phyloP scores from a whole-genome alignment of 2,797 vertebrate genomes.

The Enoplosus armatus region DNA sequence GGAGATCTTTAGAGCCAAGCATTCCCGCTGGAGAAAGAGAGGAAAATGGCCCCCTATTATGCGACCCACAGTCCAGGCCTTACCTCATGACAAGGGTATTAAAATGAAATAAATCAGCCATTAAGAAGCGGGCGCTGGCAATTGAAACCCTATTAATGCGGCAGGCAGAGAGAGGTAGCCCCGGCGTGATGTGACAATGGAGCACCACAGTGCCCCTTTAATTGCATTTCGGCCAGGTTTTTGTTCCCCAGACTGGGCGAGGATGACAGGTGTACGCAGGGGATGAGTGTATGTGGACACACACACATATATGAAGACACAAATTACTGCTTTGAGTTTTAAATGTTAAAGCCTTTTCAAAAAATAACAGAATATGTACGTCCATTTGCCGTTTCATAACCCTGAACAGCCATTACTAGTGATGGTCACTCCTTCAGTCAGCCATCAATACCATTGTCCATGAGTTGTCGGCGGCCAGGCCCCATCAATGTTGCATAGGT shows the following conservation, averaged over 20 bases:
- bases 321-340: conserved; percentile 18
- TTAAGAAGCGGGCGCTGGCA: conserved; percentile 84
- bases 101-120: conserved; percentile 91
- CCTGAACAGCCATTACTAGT: conserved; percentile 30
- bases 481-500: conserved; percentile 83
- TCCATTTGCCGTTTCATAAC: conserved; percentile 16
- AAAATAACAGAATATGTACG: not conserved
- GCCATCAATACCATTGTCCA: conserved; percentile 71
- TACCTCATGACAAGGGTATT: conserved; percentile 88
- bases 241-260: conserved; percentile 68
- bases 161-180: conserved; percentile 75
- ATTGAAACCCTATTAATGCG: conserved; percentile 88
- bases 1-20: conserved; percentile 79
- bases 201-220: conserved; percentile 77
- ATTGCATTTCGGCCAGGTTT: conserved; percentile 81
- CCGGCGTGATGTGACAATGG: conserved; percentile 80
- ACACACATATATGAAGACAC: not conserved
- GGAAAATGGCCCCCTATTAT: conserved; percentile 82
- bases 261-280: conserved; percentile 70
- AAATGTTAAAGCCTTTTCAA: not conserved
- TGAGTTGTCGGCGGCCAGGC: conserved; percentile 57
- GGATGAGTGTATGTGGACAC: conserved; percentile 37
- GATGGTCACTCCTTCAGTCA: conserved; percentile 68
- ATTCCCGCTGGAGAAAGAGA: conserved; percentile 78
- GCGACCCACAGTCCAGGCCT: conserved; percentile 75